Evolutionary conservation across 2,113 vertebrate species (phyloP).

Genomic region (Eurypyga helias): DNA sequence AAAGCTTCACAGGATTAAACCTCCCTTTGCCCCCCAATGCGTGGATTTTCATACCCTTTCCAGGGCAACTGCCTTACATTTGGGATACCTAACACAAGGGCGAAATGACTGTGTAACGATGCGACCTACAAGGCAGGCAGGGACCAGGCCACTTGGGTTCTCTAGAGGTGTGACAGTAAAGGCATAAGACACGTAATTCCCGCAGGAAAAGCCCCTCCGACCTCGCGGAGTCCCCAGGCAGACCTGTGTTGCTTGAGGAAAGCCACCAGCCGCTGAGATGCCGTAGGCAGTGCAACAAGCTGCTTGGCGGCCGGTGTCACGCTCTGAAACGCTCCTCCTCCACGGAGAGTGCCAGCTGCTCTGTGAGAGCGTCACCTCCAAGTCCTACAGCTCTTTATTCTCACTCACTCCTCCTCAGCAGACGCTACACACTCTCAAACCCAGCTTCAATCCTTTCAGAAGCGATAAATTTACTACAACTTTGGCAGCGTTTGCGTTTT

Average conservation of each 20-base stretch:
- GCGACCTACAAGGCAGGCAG: not conserved
- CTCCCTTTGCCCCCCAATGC: not conserved
- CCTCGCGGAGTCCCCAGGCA: too few relatives aligned
- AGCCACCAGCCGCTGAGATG: not conserved
- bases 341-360: rapidly evolving
- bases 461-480: not conserved
- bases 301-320: not conserved
- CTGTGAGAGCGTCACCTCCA: not conserved
- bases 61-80: not conserved
- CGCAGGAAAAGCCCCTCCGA: not conserved
- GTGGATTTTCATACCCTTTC: not conserved
- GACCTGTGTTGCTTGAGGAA: too few relatives aligned
- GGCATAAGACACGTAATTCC: rapidly evolving
- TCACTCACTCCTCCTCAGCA: not conserved
- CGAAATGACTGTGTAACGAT: not conserved
- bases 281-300: not conserved
- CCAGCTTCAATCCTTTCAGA: not conserved
- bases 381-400: too few relatives aligned
- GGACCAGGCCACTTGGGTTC: too few relatives aligned
- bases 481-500: not conserved
- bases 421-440: not conserved
- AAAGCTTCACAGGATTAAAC: not conserved
- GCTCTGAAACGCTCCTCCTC: not conserved
- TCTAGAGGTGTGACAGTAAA: not conserved
- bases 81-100: not conserved